Evolutionary conservation across 2,888 invertebrate genomes (phyloP), one percentile per base, ranked within the genome.

Genomic region (Unio pictorum): DNA sequence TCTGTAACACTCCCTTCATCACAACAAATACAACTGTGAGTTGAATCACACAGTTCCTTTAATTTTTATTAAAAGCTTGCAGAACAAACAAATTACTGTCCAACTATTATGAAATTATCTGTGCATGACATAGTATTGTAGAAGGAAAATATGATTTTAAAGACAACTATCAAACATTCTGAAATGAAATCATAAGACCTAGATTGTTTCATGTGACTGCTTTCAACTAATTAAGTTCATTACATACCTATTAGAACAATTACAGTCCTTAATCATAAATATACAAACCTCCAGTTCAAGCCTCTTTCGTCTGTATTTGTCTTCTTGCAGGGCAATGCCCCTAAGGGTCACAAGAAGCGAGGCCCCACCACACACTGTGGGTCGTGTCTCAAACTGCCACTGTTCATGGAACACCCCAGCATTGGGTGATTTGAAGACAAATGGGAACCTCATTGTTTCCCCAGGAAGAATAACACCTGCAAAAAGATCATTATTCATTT

Each of bases 371-470:
- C 86, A 86, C 15, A 90, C 78, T 1, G 84, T 83, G 7, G 90
- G 90, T 17, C 84, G 76, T 0, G 89, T 90, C 78, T 88, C 84
- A 73, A 90, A 84, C 79, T 85, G 80, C 90, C 90, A 90, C 78
- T 88, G 88, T 69, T 90, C 90, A 6, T 85, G 81, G 80, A 88
- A 90, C 15, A 90, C 87, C 1, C 90, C 90, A 58, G 88, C 85
- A 71, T 87, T 87, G 8, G 84, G 86, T 6, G 90, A 90, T 74
- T 90, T 90, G 78, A 90, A 90, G 59, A 89, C 87, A 79, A 90
- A 89, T 11, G 89, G 89, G 70, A 90, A 87, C 72, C 85, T 84
- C 76, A 88, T 82, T 1, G 84, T 86, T 71, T 89, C 89, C 26
- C 89, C 89, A 11, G 90, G 90, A 61, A 90, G 77, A 28, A 90